These are phyloP conservation scores for Limnephilus auricula DNA, from an alignment of 2,888 invertebrate species.

Conservation along the genomic window DNA sequence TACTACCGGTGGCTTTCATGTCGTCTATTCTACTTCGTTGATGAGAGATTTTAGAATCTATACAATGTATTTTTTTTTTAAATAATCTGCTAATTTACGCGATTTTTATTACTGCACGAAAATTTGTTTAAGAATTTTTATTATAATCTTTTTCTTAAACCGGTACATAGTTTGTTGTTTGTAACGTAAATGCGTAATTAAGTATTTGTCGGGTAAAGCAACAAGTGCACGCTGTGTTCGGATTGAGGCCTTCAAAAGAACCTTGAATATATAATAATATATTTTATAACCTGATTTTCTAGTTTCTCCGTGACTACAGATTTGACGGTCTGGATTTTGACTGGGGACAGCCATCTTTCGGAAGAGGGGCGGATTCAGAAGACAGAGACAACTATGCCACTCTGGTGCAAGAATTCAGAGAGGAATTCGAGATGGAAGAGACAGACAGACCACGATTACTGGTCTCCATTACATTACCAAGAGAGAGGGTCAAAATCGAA, in stretches of 20 bases:
- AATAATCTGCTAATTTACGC: too few relatives aligned
- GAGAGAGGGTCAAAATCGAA: neutral
- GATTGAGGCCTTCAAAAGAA: neutral
- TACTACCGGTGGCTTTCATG: too few relatives aligned
- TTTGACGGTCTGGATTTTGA: slow-evolving; percentile 86
- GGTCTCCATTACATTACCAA: slow-evolving; percentile 10
- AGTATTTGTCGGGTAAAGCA: neutral
- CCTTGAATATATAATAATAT: neutral
- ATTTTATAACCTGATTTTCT: neutral
- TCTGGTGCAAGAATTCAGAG: slow-evolving; percentile 20
- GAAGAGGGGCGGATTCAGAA: slow-evolving; percentile 66
- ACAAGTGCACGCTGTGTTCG: neutral
- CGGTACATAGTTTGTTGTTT: too few relatives aligned
- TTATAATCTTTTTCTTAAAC: too few relatives aligned
- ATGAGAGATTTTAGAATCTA: too few relatives aligned
- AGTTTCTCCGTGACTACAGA: slow-evolving; percentile 80
- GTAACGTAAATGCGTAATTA: neutral
- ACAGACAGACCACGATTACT: neutral
- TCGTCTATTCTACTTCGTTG: too few relatives aligned
- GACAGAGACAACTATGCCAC: slow-evolving; percentile 39
- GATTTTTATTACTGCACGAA: too few relatives aligned
- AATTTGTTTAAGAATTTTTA: too few relatives aligned
- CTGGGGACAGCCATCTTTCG: slow-evolving; percentile 81
- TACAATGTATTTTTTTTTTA: too few relatives aligned
- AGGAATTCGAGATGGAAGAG: slow-evolving; percentile 17